Base-by-base conservation (phyloP, 1,140 invertebrate species). In the Anastatus disparis region DNA sequence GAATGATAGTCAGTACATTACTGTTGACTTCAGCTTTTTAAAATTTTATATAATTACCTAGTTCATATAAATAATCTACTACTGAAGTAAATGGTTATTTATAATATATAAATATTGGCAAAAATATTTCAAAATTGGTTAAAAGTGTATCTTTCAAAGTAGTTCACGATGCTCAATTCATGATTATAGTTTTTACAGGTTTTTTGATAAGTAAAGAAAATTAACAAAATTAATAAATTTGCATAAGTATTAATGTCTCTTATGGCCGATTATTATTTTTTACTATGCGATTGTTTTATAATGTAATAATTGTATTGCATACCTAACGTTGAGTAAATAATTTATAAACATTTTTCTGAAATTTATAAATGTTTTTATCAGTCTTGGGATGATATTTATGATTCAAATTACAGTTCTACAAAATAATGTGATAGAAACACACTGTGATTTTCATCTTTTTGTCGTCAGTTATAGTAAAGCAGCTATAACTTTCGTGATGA, bases 361-460 rank as follows among this genome's bases (percentile, higher is more conserved):
- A 53, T 42, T 31, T 20, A 29, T 8, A n/a, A 55, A 65, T 13
- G 15, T 29, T 44, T 10, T 66, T 26, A 35, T 31, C 9, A 1
- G 46, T 31, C 24, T 56, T 20, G 35, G 44, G 38, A 64, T 17
- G 0, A 6, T 53, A 7, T 22, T 42, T 46, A n/a, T n/a, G n/a
- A 2, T 44, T 56, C 1, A 29, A 53, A 42, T 42, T 15, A 29
- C n/a, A 2, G 17, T 67, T 48, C 61, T 69, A 15, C 7, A 38
- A 69, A 69, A 50, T 27, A 69, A 61, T 61, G 35, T 61, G 44
- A 61, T 61, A 61, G 15, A n/a, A 27, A 40, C 9, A 27, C 22
- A 61, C 31, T 69, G 56, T 61, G 56, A 69, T 40, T 61, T 52
- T 61, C 35, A 61, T 61, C 29, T 48, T 2, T 24, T 48, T 24